phyloP scores from a whole-genome alignment of 2,113 vertebrate species.

The Forbesichthys agassizii region DNA sequence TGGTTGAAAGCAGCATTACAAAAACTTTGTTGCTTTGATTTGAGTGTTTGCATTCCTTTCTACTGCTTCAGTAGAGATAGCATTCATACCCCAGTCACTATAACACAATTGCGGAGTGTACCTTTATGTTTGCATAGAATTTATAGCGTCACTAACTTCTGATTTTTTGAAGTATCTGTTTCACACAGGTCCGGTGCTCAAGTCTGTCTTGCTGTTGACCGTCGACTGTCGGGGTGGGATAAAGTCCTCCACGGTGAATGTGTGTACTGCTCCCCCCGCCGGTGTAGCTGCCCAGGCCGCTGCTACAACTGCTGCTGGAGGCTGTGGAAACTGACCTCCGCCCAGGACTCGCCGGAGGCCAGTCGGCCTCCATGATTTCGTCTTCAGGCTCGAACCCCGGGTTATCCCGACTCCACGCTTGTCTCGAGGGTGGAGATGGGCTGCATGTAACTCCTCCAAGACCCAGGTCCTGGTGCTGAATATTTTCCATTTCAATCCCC shows the following conservation, averaged over 20 bases:
- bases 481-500: slow-evolving; percentile 80
- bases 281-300: slow-evolving; percentile 70
- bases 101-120: not conserved
- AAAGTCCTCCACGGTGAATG: slow-evolving; percentile 64
- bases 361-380: slow-evolving; percentile 85
- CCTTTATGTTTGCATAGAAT: not conserved
- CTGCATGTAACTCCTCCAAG: slow-evolving; percentile 73
- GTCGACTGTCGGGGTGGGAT: slow-evolving; percentile 72
- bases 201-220: slow-evolving; percentile 65
- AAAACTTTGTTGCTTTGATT: too few species aligned
- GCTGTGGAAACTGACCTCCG: slow-evolving; percentile 78
- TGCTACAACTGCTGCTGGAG: slow-evolving; percentile 77
- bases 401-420: slow-evolving; percentile 95
- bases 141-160: slow-evolving; percentile 58
- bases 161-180: slow-evolving; percentile 75
- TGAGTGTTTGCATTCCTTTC: too few species aligned
- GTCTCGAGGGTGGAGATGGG: slow-evolving; percentile 85
- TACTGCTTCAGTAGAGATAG: too few species aligned
- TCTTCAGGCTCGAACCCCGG: slow-evolving; percentile 92
- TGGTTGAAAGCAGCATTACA: too few species aligned
- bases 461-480: slow-evolving; percentile 71
- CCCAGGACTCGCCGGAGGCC: slow-evolving; percentile 80
- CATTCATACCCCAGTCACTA: too few species aligned
- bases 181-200: slow-evolving; percentile 75
- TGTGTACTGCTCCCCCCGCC: slow-evolving; percentile 60